Evolutionary conservation across 2,888 invertebrate genomes (phyloP), one percentile per base, ranked within the genome.

Genomic region (Subacronicta megacephala): DNA sequence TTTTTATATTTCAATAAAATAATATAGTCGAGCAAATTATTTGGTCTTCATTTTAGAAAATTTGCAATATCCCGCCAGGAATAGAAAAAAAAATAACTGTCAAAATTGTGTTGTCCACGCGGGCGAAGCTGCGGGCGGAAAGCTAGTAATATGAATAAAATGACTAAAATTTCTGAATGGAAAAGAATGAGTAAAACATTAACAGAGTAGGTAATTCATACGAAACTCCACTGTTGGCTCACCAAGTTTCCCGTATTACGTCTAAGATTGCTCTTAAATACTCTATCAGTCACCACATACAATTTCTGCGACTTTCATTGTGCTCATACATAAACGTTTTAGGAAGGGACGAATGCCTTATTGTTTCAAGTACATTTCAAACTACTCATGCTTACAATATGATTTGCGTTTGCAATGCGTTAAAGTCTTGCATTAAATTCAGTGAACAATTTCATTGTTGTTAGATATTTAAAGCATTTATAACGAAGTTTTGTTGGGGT

Each of bases 391-490:
- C 37, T 9, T 49, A 49, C 45, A 66, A 55, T 38, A n/a, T 61
- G 49, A 55, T 65, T 67, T 66, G 55, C 62, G 56, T 67, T 36
- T 44, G 43, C 38, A 59, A 26, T 51, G 52, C 66, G 62, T 60
- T 60, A 49, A 29, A 15, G 55, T 73, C 69, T 62, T 72, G 69
- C 61, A 62, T 61, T 50, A 57, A 57, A 68, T 68, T 75, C 69
- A 73, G 76, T 75, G 72, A 75, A 73, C 69, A 78, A 78, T 78
- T 72, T 67, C 63, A 73, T 75, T 75, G 69, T 74, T 78, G 64
- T 72, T 58, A 59, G 46, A 53, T 59, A 53, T 63, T 63, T 50
- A 59, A 74, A 69, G 64, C 69, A 71, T 69, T 77, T 64, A 58
- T 62, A 56, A 54, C 66, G 37, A 75, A 78, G 62, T 78, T 78